These are phyloP conservation scores for Ranitomeya variabilis DNA, from an alignment of 2,113 vertebrate species.

Conservation along the genomic window DNA sequence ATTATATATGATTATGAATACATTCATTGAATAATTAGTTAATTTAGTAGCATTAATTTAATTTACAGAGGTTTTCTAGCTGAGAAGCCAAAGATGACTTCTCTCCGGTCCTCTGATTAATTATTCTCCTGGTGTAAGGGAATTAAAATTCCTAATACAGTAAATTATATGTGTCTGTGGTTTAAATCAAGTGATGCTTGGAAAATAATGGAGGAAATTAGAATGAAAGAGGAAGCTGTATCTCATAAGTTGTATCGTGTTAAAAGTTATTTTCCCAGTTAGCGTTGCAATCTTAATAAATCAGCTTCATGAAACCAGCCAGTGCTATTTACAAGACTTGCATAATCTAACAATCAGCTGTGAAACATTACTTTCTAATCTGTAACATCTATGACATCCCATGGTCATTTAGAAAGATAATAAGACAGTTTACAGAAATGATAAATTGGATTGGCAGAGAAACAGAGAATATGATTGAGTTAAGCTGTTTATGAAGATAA, in stretches of 20 bases:
- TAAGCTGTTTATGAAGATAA: not conserved
- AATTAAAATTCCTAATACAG: not conserved
- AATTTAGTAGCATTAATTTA: not conserved
- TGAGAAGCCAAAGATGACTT: not conserved
- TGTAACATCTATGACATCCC: not conserved
- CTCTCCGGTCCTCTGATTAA: not conserved
- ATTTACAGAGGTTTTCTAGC: not conserved
- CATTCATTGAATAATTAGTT: not conserved
- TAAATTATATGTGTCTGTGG: not conserved
- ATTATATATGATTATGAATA: not conserved
- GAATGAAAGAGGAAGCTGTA: not conserved
- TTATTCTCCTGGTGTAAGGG: not conserved
- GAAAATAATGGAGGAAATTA: not conserved
- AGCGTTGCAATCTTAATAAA: not conserved
- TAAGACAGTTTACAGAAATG: too few relatives aligned
- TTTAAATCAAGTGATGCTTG: not conserved
- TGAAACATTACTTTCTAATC: not conserved
- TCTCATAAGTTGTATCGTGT: not conserved
- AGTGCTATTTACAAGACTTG: not conserved
- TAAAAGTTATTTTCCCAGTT: not conserved
- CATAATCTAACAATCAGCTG: not conserved
- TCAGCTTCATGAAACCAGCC: not conserved
- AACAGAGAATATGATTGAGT: conserved; percentile 5
- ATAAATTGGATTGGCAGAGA: not conserved
- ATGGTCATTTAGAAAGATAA: not conserved